Evolutionary conservation across 2,113 vertebrate genomes (phyloP).

Genomic region (Ranitomeya variabilis): DNA sequence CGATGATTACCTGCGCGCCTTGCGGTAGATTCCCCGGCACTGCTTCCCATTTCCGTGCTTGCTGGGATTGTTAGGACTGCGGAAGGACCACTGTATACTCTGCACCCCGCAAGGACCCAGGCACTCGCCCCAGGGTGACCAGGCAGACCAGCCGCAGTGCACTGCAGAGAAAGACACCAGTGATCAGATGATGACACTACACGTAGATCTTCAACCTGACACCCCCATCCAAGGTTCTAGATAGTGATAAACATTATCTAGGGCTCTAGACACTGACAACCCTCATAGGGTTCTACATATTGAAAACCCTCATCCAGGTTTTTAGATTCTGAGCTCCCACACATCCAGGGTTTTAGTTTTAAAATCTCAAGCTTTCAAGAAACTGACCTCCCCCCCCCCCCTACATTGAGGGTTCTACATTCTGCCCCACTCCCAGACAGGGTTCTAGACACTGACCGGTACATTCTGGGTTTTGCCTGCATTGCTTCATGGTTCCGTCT

Average conservation of each 20-base stretch:
- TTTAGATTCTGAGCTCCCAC: too few relatives aligned
- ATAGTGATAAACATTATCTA: background rate
- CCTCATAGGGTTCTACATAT: background rate
- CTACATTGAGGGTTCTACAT: background rate
- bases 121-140: conserved; percentile 88
- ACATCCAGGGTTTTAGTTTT: conserved; percentile 56
- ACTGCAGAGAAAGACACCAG: conserved; percentile 66
- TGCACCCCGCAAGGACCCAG: conserved; percentile 83
- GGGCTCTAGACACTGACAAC: background rate
- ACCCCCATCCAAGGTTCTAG: background rate
- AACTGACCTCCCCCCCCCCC: too few relatives aligned
- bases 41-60: conserved; percentile 71
- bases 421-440: background rate
- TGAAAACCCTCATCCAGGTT: background rate
- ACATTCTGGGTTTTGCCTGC: conserved; percentile 78
- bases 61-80: conserved; percentile 84
- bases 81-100: conserved; percentile 92
- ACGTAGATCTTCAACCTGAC: background rate
- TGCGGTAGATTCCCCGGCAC: conserved; percentile 85
- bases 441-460: conserved; percentile 69
- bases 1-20: conserved; percentile 80
- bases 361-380: too few relatives aligned
- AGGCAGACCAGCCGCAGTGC: conserved; percentile 87
- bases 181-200: background rate
- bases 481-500: conserved; percentile 73